These are phyloP conservation scores for Odontothrips loti DNA, from an alignment of 2,888 invertebrate genomes.

Conservation along the genomic window DNA sequence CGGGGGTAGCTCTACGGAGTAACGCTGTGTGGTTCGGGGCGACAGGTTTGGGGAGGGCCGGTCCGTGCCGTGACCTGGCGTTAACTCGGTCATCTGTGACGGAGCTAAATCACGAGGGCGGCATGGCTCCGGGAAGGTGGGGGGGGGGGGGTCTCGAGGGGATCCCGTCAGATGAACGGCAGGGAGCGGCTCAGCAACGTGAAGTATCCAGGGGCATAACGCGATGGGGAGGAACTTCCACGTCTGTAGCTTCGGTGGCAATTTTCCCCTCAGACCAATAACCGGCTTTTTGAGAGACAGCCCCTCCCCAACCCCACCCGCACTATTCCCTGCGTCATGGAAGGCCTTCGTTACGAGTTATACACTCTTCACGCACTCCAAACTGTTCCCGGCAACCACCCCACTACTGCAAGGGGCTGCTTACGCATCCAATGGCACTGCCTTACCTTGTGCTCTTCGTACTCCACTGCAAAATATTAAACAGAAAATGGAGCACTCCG, in stretches of 20 bases:
- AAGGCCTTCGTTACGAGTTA: neutral
- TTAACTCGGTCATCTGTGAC: constrained; percentile 10
- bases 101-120: neutral
- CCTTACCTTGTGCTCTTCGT: too few species aligned
- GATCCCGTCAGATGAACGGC: neutral
- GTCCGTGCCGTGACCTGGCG: neutral
- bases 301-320: neutral
- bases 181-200: neutral
- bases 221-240: neutral
- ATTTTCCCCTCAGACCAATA: too few species aligned
- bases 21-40: too few species aligned
- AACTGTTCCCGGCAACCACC: too few species aligned
- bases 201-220: neutral
- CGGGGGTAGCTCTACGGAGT: too few species aligned
- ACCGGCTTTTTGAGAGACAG: too few species aligned
- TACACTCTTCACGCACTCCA: too few species aligned
- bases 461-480: too few species aligned
- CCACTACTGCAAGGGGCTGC: too few species aligned
- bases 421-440: too few species aligned
- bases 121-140: neutral
- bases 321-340: neutral
- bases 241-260: neutral
- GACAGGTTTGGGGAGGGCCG: too few species aligned
- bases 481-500: too few species aligned
- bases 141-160: neutral